These are phyloP conservation scores for Drosophila nasuta DNA, from an alignment of 1,140 invertebrate genomes.

Conservation along the genomic window DNA sequence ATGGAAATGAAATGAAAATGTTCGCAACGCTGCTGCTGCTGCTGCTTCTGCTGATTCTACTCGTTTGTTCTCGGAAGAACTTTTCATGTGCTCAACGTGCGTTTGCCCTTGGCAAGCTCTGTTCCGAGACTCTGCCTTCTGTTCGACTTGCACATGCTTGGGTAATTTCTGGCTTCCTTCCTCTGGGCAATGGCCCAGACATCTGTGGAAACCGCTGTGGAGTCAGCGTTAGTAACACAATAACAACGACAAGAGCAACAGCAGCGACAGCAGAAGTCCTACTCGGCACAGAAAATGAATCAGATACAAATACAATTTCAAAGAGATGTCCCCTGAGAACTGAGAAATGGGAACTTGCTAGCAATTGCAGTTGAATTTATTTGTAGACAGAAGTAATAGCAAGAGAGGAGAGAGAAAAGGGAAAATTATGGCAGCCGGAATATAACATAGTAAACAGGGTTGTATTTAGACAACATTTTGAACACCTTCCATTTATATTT, in stretches of 20 bases:
- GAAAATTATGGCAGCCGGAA: not conserved
- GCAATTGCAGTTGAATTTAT: conserved; percentile 61
- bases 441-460: conserved; percentile 15
- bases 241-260: not conserved
- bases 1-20: conserved; percentile 66
- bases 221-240: conserved; percentile 18
- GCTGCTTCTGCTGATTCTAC: conserved; percentile 30
- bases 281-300: conserved; percentile 1
- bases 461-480: conserved; percentile 1
- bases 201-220: conserved; percentile 29
- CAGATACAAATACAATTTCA: conserved; percentile 51
- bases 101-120: conserved; percentile 34
- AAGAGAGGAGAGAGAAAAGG: not conserved
- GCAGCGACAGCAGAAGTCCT: not conserved
- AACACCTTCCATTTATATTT: not conserved
- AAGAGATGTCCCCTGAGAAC: conserved; percentile 65
- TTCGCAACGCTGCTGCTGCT: conserved; percentile 51
- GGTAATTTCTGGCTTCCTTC: conserved; percentile 68
- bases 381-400: conserved; percentile 48
- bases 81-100: conserved; percentile 57
- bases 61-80: conserved; percentile 64
- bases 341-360: not conserved
- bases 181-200: conserved; percentile 27
- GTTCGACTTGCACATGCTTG: conserved; percentile 49
- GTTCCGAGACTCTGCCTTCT: conserved; percentile 24